Percentiles rank a stretch among this genome's conserved stretches.
phyloP scores from a whole-genome alignment of 2,888 invertebrate genomes.

The Drosophila flavopinicola region DNA sequence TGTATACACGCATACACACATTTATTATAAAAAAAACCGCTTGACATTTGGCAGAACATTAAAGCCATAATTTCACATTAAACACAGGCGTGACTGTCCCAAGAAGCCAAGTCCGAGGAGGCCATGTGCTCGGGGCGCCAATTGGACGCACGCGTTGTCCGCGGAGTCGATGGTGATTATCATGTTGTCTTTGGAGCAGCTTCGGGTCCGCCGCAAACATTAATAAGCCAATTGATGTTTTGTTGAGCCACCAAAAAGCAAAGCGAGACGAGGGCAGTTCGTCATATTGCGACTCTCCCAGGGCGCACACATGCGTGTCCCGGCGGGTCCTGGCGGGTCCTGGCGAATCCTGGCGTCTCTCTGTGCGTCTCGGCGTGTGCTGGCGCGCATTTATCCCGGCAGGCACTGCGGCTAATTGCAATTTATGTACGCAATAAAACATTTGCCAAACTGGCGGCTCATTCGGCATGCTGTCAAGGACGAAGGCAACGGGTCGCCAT shows the following conservation, averaged over 20 bases:
- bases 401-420: constrained; percentile 73
- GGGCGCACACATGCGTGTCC: constrained; percentile 64
- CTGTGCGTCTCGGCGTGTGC: constrained; percentile 5
- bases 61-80: constrained; percentile 77
- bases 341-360: constrained; percentile 3
- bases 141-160: constrained; percentile 64
- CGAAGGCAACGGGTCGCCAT: constrained; percentile 45
- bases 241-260: constrained; percentile 66
- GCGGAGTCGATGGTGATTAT: constrained; percentile 34
- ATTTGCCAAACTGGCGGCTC: constrained; percentile 65
- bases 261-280: constrained; percentile 42
- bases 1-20: constrained; percentile 16
- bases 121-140: constrained; percentile 58
- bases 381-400: constrained; percentile 67
- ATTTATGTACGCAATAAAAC: constrained; percentile 79
- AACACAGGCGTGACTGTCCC: constrained; percentile 72
- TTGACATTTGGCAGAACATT: constrained; percentile 60
- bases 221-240: constrained; percentile 78
- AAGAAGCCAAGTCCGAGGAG: constrained; percentile 13
- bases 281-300: constrained; percentile 59
- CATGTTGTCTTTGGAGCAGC: constrained; percentile 40
- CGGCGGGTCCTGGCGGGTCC: constrained; percentile 13
- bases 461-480: constrained; percentile 33
- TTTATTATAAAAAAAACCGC: constrained; percentile 32
- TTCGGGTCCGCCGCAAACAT: constrained; percentile 52